phyloP scores from a whole-genome alignment of 2,888 invertebrate species.

The Andrena haemorrhoa region DNA sequence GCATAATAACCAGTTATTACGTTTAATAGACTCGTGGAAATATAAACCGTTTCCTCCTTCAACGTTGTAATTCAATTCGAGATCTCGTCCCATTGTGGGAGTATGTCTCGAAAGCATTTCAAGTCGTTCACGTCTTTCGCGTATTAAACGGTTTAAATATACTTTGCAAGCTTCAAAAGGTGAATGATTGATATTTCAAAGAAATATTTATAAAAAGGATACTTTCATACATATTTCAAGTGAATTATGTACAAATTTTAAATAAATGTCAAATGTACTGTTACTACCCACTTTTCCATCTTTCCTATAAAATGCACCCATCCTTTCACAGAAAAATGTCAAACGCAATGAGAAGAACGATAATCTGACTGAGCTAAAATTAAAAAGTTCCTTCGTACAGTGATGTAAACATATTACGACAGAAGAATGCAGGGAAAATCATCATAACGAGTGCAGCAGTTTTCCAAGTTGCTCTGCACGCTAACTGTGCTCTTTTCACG shows the following conservation, averaged over 20 bases:
- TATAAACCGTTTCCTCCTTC: constrained; percentile 5
- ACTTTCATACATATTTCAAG: too few relatives aligned
- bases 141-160: too few relatives aligned
- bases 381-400: not conserved
- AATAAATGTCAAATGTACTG: too few relatives aligned
- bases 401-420: constrained; percentile 33
- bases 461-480: constrained; percentile 40
- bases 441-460: constrained; percentile 7
- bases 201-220: too few relatives aligned
- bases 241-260: too few relatives aligned
- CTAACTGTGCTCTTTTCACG: constrained; percentile 40
- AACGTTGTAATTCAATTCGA: constrained; percentile 2
- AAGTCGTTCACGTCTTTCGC: not conserved
- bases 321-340: too few relatives aligned
- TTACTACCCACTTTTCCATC: too few relatives aligned
- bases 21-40: constrained; percentile 22
- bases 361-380: not conserved
- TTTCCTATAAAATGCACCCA: too few relatives aligned
- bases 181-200: too few relatives aligned
- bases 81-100: not conserved
- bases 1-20: constrained; percentile 25
- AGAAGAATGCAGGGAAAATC: constrained; percentile 32
- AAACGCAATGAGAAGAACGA: not conserved
- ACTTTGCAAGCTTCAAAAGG: too few relatives aligned
- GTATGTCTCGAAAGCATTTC: not conserved